Evolutionary conservation across 1,140 invertebrate species (phyloP), one percentile per base, ranked within the genome.

Genomic region (Ooceraea biroi): DNA sequence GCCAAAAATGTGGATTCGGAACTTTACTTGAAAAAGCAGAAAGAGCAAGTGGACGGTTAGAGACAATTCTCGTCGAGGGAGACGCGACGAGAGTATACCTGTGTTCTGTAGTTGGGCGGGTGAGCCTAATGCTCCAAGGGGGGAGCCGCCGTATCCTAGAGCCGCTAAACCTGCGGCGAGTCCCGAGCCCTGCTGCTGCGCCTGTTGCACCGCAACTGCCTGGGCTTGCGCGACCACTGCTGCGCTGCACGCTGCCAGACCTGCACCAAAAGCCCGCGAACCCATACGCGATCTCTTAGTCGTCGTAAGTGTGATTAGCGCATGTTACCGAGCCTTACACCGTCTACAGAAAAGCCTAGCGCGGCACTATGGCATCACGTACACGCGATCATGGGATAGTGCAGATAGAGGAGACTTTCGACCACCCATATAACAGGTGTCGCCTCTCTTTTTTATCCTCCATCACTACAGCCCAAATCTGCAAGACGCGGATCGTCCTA

Each of bases 221-320:
- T 94, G 94, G 78, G 93, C 94, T 86, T 94, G 93, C 60, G 93
- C 94, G 84, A 94, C 93, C 86, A 93, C 93, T 60, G 93, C 94
- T 88, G 94, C 93, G 89, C 93, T 94, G 93, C 94, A 94, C 84
- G 93, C 93, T 57, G 94, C 94, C 78, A 94, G 88, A 94, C 94
- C 94, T 94, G 93, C 93, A 93, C 93, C 93, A 92, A 93, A 93
- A 93, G 91, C 91, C 93, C 93, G 91, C 91, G 89, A 80, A 91
- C n/a, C 93, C 93, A 93, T 89, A 91, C 91, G 86, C 87, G 84
- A 82, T 85, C 12, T 89, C 92, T 92, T 92, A 92, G 89, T 92
- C 88, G 83, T 90, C 88, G 50, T 71, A 85, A 85, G 78, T 91
- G 88, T 91, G 87, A 89, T 88, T 85, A 83, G 89, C 87, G 83